A percentile compares a stretch with the other conserved stretches of the same genome.
These are phyloP conservation scores for Sylvilagus bachmani DNA, from an alignment of 2,113 vertebrate species.

Conservation along the genomic window DNA sequence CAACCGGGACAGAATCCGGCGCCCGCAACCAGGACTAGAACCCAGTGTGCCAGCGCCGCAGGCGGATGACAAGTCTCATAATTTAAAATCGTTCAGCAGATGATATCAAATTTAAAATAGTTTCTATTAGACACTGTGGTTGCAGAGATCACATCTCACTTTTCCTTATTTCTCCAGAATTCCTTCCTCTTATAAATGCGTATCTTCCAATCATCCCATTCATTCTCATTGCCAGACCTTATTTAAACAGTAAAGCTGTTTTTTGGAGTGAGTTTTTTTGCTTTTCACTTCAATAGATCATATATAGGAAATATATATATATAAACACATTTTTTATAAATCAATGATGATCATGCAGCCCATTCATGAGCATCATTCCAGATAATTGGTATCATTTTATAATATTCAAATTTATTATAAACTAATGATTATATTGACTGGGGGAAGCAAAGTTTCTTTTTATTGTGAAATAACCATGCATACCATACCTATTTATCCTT, in stretches of 20 bases:
- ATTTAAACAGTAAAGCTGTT: background rate
- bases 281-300: background rate
- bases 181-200: background rate
- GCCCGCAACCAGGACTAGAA: too few species aligned
- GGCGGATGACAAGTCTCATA: fast-evolving
- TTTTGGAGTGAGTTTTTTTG: background rate
- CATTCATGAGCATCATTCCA: background rate
- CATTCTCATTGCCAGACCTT: background rate
- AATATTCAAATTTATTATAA: conserved; percentile 14
- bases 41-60: too few species aligned
- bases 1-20: too few species aligned
- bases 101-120: background rate
- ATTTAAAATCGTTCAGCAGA: background rate
- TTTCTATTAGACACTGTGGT: background rate
- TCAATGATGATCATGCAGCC: background rate
- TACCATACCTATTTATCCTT: background rate
- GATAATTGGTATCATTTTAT: background rate
- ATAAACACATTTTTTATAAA: background rate
- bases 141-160: background rate
- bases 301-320: background rate
- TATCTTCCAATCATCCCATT: background rate
- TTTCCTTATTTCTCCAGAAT: background rate
- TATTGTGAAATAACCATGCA: background rate
- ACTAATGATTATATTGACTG: background rate
- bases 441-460: background rate